These are phyloP conservation scores for Burhinus oedicnemus DNA, from an alignment of 2,113 vertebrate genomes.

Conservation along the genomic window DNA sequence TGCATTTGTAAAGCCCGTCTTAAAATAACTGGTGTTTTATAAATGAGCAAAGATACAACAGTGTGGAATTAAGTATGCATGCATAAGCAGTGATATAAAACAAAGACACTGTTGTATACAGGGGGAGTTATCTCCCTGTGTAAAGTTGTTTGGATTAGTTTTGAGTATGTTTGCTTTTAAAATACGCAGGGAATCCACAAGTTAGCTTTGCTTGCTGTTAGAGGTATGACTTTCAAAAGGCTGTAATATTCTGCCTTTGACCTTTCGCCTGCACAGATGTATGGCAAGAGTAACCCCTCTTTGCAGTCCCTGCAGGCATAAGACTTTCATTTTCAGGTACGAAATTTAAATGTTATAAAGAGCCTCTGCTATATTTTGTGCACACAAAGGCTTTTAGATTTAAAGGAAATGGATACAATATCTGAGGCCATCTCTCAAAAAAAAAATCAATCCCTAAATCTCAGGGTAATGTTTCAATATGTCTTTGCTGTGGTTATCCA, in stretches of 20 bases:
- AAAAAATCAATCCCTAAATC: neutral
- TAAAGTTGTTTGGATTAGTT: slow-evolving; percentile 17
- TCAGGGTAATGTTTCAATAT: neutral
- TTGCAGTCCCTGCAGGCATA: neutral
- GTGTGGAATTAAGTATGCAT: neutral
- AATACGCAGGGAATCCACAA: neutral
- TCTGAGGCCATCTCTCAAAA: neutral
- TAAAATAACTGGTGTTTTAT: slow-evolving; percentile 16
- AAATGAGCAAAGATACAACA: neutral
- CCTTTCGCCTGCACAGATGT: neutral
- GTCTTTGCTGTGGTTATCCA: neutral
- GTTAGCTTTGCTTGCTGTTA: neutral
- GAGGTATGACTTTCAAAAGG: neutral
- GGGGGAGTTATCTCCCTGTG: neutral
- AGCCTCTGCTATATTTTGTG: neutral
- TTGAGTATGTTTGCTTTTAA: slow-evolving; percentile 28
- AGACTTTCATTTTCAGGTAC: neutral
- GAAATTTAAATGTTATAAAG: neutral
- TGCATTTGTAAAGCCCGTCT: neutral
- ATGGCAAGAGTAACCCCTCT: neutral
- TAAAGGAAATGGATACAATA: neutral
- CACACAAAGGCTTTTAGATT: neutral
- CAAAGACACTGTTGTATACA: neutral
- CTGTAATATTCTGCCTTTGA: neutral
- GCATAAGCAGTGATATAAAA: neutral